Conservation (phyloP, 2,113 vertebrate genomes). For the Equus przewalskii region DNA sequence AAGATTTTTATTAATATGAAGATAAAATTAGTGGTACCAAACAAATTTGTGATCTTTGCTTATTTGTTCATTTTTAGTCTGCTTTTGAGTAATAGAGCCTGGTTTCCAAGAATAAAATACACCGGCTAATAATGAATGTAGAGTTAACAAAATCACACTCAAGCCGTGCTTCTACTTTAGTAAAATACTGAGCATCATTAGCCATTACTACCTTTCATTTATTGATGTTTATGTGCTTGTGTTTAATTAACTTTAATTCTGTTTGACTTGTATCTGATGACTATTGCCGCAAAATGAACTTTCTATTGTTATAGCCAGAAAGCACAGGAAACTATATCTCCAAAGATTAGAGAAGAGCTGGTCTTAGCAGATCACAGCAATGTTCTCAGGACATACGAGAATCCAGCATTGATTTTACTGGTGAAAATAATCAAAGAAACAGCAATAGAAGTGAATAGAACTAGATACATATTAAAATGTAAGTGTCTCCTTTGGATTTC, state of each 20-base stretch:
- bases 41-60: neutral
- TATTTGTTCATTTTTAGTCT: neutral
- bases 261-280: neutral
- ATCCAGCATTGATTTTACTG: neutral
- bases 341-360: neutral
- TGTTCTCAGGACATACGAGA: neutral
- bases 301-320: neutral
- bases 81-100: neutral
- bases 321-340: neutral
- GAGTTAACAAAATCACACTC: neutral
- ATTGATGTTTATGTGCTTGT: neutral
- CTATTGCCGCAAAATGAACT: neutral
- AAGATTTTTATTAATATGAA: neutral
- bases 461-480: neutral
- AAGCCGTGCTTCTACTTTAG: neutral
- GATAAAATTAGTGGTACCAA: neutral
- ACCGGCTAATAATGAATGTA: neutral
- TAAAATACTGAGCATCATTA: neutral
- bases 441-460: neutral
- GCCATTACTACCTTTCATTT: neutral
- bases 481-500: neutral
- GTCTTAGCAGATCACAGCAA: neutral
- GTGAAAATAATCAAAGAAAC: neutral
- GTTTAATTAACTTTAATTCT: neutral
- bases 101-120: neutral